Evolutionary conservation across 2,797 vertebrate species (phyloP).

Genomic region (Manis crassicaudata): DNA sequence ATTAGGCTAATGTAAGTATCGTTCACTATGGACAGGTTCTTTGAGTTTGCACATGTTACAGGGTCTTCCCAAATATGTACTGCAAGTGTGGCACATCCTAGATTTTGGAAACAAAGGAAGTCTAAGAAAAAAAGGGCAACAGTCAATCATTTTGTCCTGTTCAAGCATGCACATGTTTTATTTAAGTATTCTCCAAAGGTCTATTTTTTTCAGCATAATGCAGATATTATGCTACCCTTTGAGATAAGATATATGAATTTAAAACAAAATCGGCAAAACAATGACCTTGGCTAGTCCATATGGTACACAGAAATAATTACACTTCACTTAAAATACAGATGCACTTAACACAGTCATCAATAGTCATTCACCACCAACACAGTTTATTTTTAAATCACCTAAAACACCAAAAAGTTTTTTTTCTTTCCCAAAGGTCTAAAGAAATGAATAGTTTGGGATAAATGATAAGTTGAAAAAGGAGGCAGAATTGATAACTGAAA

Average conservation of each 20-base stretch:
- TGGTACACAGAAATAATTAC: conserved; percentile 92
- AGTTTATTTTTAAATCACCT: conserved; percentile 87
- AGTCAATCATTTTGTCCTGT: conserved; percentile 84
- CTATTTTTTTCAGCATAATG: conserved; percentile 90
- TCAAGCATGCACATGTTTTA: conserved; percentile 92
- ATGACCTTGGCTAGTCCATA: conserved; percentile 88
- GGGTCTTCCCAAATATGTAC: not conserved
- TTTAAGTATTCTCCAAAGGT: conserved; percentile 89
- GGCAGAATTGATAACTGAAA: conserved; percentile 76
- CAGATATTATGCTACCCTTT: conserved; percentile 87
- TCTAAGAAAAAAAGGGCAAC: conserved; percentile 72
- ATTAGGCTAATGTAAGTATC: not conserved
- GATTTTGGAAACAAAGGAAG: not conserved
- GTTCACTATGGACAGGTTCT: not conserved
- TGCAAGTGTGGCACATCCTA: not conserved
- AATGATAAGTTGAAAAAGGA: conserved; percentile 81
- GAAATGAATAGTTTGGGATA: conserved; percentile 85
- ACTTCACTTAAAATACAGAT: conserved; percentile 93
- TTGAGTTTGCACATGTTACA: not conserved
- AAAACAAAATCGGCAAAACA: conserved; percentile 88
- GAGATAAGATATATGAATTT: conserved; percentile 87
- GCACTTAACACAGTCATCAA: conserved; percentile 92
- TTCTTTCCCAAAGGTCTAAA: conserved; percentile 87
- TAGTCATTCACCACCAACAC: conserved; percentile 90
- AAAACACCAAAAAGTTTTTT: conserved; percentile 87